Conservation (phyloP, 2,113 vertebrate species). For the Hystrix cristata region DNA sequence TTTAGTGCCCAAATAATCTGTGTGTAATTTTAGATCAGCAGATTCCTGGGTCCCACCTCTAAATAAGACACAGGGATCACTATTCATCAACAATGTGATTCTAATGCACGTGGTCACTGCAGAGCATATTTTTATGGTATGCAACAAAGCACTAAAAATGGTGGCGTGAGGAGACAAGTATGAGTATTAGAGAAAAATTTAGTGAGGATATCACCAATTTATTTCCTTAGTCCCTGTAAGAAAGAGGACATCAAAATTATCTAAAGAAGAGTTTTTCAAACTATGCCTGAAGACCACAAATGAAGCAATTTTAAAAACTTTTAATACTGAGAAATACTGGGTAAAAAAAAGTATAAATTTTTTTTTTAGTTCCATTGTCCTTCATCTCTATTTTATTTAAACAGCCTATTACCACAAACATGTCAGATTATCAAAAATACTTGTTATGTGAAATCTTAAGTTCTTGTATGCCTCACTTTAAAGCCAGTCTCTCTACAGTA, state of each 20-base stretch:
- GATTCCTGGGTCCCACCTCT: background rate
- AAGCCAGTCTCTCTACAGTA: background rate
- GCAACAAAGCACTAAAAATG: background rate
- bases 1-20: background rate
- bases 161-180: background rate
- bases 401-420: background rate
- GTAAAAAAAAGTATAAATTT: background rate
- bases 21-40: background rate
- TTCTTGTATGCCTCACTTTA: background rate
- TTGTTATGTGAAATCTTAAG: background rate
- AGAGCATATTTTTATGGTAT: background rate
- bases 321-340: constrained; percentile 39
- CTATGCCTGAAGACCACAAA: background rate
- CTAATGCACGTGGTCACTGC: background rate
- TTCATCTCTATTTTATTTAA: constrained; percentile 40
- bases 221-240: background rate
- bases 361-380: background rate
- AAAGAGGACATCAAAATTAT: background rate
- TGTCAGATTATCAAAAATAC: background rate
- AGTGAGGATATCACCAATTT: background rate
- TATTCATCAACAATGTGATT: background rate
- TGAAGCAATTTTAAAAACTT: background rate
- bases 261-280: constrained; percentile 37
- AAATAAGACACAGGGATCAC: background rate
- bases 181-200: background rate